phyloP scores from a whole-genome alignment of 2,888 invertebrate species.

The Eumerus sabulonum region DNA sequence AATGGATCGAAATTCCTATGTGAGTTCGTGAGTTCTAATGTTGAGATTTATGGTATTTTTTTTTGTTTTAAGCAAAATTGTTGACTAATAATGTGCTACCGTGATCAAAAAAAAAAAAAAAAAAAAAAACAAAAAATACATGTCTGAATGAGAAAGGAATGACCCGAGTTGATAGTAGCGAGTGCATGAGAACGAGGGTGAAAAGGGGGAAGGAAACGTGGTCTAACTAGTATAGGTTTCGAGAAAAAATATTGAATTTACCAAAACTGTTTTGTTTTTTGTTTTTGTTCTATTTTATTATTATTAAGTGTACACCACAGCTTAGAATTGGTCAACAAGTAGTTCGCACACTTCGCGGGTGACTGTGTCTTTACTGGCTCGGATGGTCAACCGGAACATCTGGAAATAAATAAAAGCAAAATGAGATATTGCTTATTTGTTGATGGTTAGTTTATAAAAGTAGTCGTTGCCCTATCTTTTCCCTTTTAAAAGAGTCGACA shows the following conservation, averaged over 20 bases:
- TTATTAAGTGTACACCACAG: conserved; percentile 23
- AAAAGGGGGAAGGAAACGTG: conserved; percentile 37
- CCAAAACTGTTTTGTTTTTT: conserved; percentile 17
- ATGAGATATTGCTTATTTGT: neutral
- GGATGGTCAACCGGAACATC: conserved; percentile 99
- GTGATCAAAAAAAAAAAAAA: conserved; percentile 51
- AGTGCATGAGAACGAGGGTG: neutral
- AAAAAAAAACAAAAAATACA: conserved; percentile 60
- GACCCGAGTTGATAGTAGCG: conserved; percentile 26
- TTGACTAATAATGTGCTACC: conserved; percentile 30
- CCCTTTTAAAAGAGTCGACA: too few species aligned
- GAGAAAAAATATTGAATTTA: conserved; percentile 48
- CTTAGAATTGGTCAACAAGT: conserved; percentile 96
- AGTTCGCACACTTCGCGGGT: conserved; percentile 96
- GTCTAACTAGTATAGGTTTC: conserved; percentile 54
- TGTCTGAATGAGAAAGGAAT: conserved; percentile 55
- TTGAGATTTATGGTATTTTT: conserved; percentile 47
- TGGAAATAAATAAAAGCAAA: conserved; percentile 79
- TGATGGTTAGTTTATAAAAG: neutral
- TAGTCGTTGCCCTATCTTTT: too few species aligned
- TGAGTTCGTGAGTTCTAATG: conserved; percentile 46
- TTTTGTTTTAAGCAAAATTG: conserved; percentile 5
- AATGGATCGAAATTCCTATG: conserved; percentile 57
- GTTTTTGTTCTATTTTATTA: conserved; percentile 21
- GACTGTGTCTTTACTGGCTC: conserved; percentile 97